Percentiles rank a stretch among this genome's conserved stretches.
Evolutionary conservation across 2,888 invertebrate genomes (phyloP).

Genomic region (Elgonia sp.): DNA sequence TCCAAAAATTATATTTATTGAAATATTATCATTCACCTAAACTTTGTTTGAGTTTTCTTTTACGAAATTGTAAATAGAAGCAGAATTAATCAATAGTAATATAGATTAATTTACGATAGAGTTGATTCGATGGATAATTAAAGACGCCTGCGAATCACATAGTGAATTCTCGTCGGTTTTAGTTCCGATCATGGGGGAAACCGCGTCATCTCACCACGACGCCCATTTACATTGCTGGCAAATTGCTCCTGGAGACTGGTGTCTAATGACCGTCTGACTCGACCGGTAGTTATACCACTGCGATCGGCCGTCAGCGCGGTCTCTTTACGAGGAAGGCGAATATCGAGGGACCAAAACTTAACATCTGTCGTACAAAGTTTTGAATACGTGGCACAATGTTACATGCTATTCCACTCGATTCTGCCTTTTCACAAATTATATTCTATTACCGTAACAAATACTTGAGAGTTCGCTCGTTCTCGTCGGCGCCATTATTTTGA

Average conservation of each 20-base stretch:
- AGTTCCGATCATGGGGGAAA: constrained; percentile 71
- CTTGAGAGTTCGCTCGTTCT: constrained; percentile 45
- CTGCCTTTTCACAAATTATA: constrained; percentile 58
- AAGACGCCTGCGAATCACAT: constrained; percentile 62
- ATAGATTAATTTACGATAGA: constrained; percentile 60
- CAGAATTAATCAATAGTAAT: too few relatives aligned
- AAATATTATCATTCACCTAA: too few relatives aligned
- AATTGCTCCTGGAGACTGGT: constrained; percentile 72
- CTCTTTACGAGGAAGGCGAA: constrained; percentile 65
- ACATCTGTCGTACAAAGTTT: constrained; percentile 73
- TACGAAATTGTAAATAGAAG: too few relatives aligned
- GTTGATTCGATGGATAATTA: constrained; percentile 66
- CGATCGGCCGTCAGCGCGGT: constrained; percentile 71
- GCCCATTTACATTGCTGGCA: constrained; percentile 73
- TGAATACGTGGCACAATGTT: constrained; percentile 65
- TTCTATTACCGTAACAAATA: constrained; percentile 59
- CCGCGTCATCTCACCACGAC: constrained; percentile 70
- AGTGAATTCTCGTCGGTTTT: constrained; percentile 66
- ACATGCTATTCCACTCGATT: constrained; percentile 56
- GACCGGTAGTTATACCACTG: constrained; percentile 75
- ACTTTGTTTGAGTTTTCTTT: too few relatives aligned
- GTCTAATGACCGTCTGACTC: constrained; percentile 75
- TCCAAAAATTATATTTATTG: too few relatives aligned
- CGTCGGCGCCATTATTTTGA: constrained; percentile 27
- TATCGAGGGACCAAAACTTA: constrained; percentile 72